These are phyloP conservation scores for Cynopterus sphinx DNA, from an alignment of 2,797 vertebrate genomes.

Conservation along the genomic window DNA sequence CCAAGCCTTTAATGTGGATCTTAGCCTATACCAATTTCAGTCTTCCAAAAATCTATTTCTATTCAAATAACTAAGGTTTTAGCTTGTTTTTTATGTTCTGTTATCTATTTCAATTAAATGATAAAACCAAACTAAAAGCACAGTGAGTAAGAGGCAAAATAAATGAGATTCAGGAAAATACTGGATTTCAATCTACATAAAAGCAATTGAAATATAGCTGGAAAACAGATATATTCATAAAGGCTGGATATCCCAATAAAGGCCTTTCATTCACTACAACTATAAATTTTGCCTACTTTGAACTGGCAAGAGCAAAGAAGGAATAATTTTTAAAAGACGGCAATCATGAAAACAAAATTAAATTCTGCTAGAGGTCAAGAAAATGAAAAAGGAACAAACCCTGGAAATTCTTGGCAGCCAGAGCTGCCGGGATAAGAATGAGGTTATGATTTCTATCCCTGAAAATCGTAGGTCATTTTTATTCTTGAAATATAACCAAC, in stretches of 20 bases:
- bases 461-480: constrained; percentile 28
- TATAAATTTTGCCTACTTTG: not conserved
- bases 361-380: not conserved
- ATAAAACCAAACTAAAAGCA: constrained; percentile 42
- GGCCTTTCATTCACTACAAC: not conserved
- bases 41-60: constrained; percentile 17
- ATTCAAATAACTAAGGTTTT: not conserved
- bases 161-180: constrained; percentile 20
- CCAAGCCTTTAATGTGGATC: not conserved
- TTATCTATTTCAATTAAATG: constrained; percentile 18
- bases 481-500: not conserved
- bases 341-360: constrained; percentile 40
- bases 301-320: constrained; percentile 7
- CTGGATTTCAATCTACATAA: not conserved
- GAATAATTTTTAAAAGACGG: not conserved
- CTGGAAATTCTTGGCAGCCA: constrained; percentile 1
- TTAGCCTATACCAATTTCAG: not conserved
- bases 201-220: not conserved
- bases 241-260: not conserved
- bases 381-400: not conserved
- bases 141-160: not conserved
- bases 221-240: not conserved
- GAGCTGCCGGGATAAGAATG: constrained; percentile 4
- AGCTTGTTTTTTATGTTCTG: not conserved
- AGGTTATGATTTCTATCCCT: not conserved